Evolutionary conservation across 2,113 vertebrate species (phyloP), one percentile per base, ranked within the genome.

Genomic region (Ciconia maguari): DNA sequence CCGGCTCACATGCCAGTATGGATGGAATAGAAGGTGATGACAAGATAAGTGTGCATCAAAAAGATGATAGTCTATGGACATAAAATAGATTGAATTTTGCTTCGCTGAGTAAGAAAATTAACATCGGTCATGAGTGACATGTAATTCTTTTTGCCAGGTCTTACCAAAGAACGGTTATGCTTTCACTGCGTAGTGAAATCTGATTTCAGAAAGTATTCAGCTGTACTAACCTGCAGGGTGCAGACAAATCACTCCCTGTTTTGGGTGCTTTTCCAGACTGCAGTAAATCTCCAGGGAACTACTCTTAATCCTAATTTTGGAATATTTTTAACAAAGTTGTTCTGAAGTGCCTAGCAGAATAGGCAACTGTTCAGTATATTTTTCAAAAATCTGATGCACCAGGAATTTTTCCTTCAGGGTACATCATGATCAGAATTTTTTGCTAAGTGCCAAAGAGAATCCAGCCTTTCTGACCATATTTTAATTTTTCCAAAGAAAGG

Each of bases 81-180:
- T 30, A 55, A 91, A 74, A 66, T 24, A 91, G 29, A 66, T 76
- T 58, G 13, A 42, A 60, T 83, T 93, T 95, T 80, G 44, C 66
- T 90, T 68, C 4, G 2, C 24, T 76, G 70, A 44, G 36, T 85
- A 90, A 87, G 60, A 86, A 92, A 80, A 92, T 90, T 48, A 85
- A 82, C 12, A 19, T 4, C 6, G 6, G 14, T 52, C 36, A 52
- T 32, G 25, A 0, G 0, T 66, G 62, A 80, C 46, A 52, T 36
- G 24, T 65, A 57, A 60, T 72, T 82, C 2, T 9, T 41, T 74
- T 80, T 81, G 29, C 1, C 1, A 21, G 34, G 5, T 54, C 74
- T 89, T 93, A 90, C 70, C 22, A 84, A 91, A 93, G 9, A 38
- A 94, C 61, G 12, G 12, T 1, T 54, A 15, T 48, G 20, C 18